A percentile compares a stretch with the other conserved stretches of the same genome.
Conservation (phyloP, 2,113 vertebrate species). For the Phaetusa simplex region DNA sequence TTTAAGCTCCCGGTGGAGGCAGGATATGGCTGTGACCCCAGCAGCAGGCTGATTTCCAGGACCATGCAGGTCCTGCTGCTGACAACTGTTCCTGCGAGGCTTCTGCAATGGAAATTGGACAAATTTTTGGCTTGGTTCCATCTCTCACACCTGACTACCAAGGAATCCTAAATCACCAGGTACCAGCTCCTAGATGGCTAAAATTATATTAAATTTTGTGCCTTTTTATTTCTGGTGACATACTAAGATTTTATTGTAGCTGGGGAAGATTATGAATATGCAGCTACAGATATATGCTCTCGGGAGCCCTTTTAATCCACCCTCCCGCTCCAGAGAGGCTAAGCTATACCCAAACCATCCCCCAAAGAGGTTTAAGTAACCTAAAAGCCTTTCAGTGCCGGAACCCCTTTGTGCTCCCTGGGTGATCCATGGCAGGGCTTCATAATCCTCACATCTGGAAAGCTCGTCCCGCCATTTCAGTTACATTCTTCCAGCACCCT, state of each 20-base stretch:
- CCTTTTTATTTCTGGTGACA: not conserved
- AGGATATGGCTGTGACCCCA: not conserved
- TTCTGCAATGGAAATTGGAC: not conserved
- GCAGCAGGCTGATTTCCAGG: not conserved
- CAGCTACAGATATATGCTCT: not conserved
- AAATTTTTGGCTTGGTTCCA: not conserved
- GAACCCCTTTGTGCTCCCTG: rapidly evolving
- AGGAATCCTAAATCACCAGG: not conserved
- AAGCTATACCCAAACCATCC: not conserved
- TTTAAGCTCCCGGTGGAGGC: not conserved
- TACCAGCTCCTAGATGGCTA: not conserved
- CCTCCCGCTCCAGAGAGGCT: not conserved
- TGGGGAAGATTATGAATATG: not conserved
- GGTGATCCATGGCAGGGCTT: not conserved
- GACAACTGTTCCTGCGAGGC: not conserved
- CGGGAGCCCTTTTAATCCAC: not conserved
- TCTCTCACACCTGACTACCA: not conserved
- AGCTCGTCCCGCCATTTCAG: not conserved
- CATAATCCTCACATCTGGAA: not conserved
- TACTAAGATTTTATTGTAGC: not conserved
- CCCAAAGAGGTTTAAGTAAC: not conserved
- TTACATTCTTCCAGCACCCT: not conserved
- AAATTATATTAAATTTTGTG: not conserved
- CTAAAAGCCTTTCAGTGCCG: not conserved
- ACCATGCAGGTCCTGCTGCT: not conserved